A percentile compares a stretch with the other conserved stretches of the same genome.
Conservation (phyloP, 2,888 invertebrate genomes). For the Sycophila texana region DNA sequence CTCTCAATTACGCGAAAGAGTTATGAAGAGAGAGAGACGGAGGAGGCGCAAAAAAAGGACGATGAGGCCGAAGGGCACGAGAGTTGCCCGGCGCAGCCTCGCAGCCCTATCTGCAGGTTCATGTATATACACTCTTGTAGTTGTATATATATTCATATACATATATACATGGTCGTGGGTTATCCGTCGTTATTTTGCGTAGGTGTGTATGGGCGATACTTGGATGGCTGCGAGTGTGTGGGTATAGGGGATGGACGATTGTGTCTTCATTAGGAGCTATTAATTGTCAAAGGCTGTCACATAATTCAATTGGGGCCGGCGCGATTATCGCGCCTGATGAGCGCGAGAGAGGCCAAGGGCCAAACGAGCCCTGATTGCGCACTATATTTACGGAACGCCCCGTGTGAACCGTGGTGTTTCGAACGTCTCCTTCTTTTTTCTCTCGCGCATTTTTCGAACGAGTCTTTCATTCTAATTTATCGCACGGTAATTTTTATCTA, state of each 20-base stretch:
- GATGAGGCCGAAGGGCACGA: slow-evolving; percentile 10
- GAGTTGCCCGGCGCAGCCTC: slow-evolving; percentile 14
- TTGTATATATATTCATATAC: too few relatives aligned
- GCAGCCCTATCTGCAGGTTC: slow-evolving; percentile 3
- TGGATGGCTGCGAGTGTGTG: neutral
- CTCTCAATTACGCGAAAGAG: slow-evolving; percentile 73
- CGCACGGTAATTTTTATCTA: too few relatives aligned
- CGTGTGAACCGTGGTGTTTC: neutral
- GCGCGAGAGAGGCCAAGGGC: slow-evolving; percentile 15
- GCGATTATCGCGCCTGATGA: slow-evolving; percentile 41
- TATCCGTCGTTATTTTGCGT: too few relatives aligned
- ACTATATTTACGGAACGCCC: neutral
- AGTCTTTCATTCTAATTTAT: too few relatives aligned
- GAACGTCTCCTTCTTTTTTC: neutral
- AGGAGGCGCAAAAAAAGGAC: slow-evolving; percentile 11
- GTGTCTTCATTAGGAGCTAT: slow-evolving; percentile 73
- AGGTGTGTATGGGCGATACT: too few relatives aligned
- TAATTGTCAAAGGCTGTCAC: slow-evolving; percentile 71
- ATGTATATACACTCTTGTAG: too few relatives aligned
- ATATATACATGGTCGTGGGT: too few relatives aligned
- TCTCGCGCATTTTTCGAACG: neutral
- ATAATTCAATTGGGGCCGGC: slow-evolving; percentile 64
- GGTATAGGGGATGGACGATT: slow-evolving; percentile 59
- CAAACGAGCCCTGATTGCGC: slow-evolving; percentile 10
- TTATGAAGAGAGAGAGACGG: slow-evolving; percentile 63